phyloP scores from a whole-genome alignment of 1,140 invertebrate species.

The Zaprionus ornatus region DNA sequence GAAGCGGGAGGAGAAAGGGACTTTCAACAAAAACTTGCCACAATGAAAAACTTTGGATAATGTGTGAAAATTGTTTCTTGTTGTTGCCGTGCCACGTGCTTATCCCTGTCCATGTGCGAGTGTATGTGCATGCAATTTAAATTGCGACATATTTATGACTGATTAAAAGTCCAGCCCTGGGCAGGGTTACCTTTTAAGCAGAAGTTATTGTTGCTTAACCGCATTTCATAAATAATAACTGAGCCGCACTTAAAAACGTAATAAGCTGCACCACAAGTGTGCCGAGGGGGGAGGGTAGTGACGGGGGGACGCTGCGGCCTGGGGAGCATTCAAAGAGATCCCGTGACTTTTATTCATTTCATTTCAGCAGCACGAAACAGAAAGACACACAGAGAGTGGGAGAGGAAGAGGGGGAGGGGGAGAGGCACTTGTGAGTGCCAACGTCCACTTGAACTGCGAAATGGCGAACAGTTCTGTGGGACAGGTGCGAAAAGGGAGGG shows the following conservation, averaged over 20 bases:
- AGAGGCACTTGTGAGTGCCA: conserved; percentile 1
- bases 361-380: conserved; percentile 15
- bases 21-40: conserved; percentile 26
- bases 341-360: conserved; percentile 47
- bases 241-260: conserved; percentile 68
- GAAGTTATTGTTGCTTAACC: conserved; percentile 28
- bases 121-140: conserved; percentile 30
- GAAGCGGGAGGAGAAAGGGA: conserved; percentile 8
- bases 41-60: conserved; percentile 38
- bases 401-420: not conserved
- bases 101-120: not conserved
- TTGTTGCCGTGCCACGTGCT: not conserved
- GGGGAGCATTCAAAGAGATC: not conserved
- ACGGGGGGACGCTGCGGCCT: not conserved
- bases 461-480: conserved; percentile 17
- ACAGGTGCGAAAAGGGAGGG: conserved; percentile 24
- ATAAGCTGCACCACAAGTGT: conserved; percentile 53
- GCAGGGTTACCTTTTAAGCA: conserved; percentile 29
- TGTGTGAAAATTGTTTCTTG: conserved; percentile 39
- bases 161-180: conserved; percentile 37
- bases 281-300: not conserved
- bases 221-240: conserved; percentile 64
- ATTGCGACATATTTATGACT: conserved; percentile 47
- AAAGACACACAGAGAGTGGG: not conserved
- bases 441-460: conserved; percentile 42